Conservation (phyloP, 2,113 vertebrate species). For the Uria lomvia region DNA sequence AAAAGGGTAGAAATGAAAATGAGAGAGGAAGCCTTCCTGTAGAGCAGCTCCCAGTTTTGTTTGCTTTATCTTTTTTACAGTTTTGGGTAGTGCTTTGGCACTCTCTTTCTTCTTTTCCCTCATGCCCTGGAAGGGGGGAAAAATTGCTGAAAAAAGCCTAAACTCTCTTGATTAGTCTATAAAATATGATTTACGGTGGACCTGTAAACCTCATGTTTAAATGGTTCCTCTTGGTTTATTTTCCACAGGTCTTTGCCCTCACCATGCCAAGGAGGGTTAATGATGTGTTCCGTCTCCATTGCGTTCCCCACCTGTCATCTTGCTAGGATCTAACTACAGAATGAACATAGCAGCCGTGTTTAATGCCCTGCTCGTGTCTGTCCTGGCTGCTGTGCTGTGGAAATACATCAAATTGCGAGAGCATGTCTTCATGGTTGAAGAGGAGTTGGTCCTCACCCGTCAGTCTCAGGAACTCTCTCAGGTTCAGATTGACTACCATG, state of each 20-base stretch:
- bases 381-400: constrained; percentile 93
- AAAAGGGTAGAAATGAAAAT: neutral
- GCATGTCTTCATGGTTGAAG: constrained; percentile 85
- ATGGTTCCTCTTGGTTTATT: neutral
- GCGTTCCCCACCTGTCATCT: constrained; percentile 51
- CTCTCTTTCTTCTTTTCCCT: neutral
- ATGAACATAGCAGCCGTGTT: constrained; percentile 91
- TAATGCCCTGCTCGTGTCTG: constrained; percentile 90
- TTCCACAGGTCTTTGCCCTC: constrained; percentile 44
- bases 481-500: constrained; percentile 85
- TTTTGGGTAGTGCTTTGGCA: neutral
- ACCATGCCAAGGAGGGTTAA: constrained; percentile 50
- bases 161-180: neutral
- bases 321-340: constrained; percentile 78
- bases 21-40: neutral
- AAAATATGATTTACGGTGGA: neutral
- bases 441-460: constrained; percentile 81
- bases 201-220: neutral
- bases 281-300: constrained; percentile 31
- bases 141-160: neutral
- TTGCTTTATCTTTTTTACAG: neutral
- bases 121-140: neutral
- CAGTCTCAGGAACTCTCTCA: constrained; percentile 82
- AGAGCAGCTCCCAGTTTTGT: neutral
- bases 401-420: constrained; percentile 87